phyloP scores from a whole-genome alignment of 1,140 invertebrate species.

The Meloidogyne floridensis region DNA sequence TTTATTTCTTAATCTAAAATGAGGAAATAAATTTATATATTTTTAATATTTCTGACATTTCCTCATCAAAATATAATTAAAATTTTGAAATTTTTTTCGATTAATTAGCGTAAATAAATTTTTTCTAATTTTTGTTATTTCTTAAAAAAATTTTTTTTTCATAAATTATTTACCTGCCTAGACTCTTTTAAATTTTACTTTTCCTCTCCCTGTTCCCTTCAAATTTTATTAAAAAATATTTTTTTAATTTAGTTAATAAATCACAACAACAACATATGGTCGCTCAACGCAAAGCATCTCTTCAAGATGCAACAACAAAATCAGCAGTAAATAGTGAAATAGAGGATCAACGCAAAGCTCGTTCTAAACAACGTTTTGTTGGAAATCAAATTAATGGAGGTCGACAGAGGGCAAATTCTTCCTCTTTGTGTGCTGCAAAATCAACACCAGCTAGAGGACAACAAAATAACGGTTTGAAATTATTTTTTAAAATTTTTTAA shows the following conservation, averaged over 20 bases:
- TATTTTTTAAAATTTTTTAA: not conserved
- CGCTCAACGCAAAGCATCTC: not conserved
- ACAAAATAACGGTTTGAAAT: conserved; percentile 1
- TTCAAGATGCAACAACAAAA: conserved; percentile 9
- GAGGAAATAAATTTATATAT: no score
- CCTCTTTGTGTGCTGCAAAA: not conserved
- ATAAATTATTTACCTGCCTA: no score
- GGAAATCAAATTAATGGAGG: not conserved
- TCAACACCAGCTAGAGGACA: not conserved
- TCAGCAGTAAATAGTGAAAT: not conserved
- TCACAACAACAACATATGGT: not conserved
- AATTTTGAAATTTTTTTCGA: no score
- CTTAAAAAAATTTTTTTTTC: no score
- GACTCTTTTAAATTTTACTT: not conserved
- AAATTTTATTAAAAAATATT: not conserved
- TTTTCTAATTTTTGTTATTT: no score
- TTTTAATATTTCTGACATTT: no score
- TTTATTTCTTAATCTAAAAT: no score
- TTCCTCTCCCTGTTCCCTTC: not conserved
- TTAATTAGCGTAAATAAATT: no score
- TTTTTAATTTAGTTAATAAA: not conserved
- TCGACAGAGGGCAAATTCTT: not conserved
- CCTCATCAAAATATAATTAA: no score
- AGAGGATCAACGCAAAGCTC: conserved; percentile 1
- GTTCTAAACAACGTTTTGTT: conserved; percentile 20